Base-by-base conservation (phyloP, 2,113 vertebrate species). In the Antechinus flavipes region DNA sequence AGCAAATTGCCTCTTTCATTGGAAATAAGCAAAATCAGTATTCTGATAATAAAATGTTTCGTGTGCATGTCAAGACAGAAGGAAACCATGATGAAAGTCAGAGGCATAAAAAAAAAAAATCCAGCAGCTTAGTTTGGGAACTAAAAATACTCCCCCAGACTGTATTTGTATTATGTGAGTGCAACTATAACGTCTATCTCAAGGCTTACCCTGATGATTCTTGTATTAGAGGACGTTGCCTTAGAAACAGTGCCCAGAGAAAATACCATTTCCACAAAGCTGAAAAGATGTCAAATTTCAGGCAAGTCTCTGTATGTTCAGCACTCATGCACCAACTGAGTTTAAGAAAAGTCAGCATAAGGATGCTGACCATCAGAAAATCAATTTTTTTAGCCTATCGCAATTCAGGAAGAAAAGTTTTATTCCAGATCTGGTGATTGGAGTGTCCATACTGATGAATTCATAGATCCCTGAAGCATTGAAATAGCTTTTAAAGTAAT, bases 1-100 rank as follows among this genome's bases (percentile, higher is more conserved):
- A 98, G 98, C 97, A 98, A 97, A 97, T 97, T 93, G 55, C 96
- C 98, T 98, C 96, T 97, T 98, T 97, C 96, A 96, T 99, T 98
- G 98, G 98, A 98, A 98, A 98, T 97, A 96, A 97, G 95, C 56
- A 96, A 95, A 97, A 96, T 91, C 95, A 95, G 90, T 96, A 96
- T 97, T 96, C 97, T 97, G 97, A 97, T 93, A 96, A 96, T 97
- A 52, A 97, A 98, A 92, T 94, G 91, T 97, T 98, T 97, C 94
- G 96, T 96, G 95, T 96, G 56, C 76, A 35, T 94, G 92, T 97
- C 94, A 95, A 94, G 91, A 91, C 94, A 89, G 94, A 96, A 92
- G 94, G 94, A 95, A 97, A 97, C 22, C 93, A 95, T 30, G 24
- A 95, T 42, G 47, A 47, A 30, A 0, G 58, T 89, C 76, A 93